Conservation (phyloP, 2,113 vertebrate genomes). For the Ariopsis seemanni region DNA sequence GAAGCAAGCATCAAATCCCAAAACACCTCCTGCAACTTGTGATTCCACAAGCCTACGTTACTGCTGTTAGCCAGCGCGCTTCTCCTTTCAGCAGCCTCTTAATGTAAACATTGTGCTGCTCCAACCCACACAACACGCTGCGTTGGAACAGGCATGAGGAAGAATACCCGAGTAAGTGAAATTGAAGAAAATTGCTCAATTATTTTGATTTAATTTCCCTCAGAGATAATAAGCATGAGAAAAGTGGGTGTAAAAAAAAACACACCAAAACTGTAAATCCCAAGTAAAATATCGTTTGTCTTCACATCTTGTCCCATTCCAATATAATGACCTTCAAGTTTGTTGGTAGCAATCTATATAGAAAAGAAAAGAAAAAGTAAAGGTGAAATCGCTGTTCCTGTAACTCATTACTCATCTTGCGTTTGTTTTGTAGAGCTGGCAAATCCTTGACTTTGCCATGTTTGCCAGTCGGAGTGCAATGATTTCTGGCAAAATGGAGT, state of each 20-base stretch:
- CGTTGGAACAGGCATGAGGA: not conserved
- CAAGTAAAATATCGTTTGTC: not conserved
- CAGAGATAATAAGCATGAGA: not conserved
- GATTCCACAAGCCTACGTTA: not conserved
- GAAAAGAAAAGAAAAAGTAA: too few relatives aligned
- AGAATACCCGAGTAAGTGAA: not conserved
- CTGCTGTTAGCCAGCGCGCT: not conserved
- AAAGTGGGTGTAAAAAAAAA: not conserved
- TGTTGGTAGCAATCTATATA: not conserved
- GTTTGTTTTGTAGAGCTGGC: not conserved
- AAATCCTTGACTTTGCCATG: not conserved
- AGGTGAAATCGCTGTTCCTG: not conserved
- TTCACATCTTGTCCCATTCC: not conserved
- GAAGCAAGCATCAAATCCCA: not conserved
- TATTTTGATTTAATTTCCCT: not conserved
- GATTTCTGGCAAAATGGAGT: constrained; percentile 17
- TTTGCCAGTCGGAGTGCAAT: not conserved
- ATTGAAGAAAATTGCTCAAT: not conserved
- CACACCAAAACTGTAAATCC: not conserved
- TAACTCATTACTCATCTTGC: not conserved
- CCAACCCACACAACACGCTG: not conserved
- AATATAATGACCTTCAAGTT: not conserved
- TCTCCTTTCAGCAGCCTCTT: not conserved
- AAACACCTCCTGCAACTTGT: not conserved
- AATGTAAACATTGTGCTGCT: not conserved